phyloP scores from a whole-genome alignment of 2,888 invertebrate genomes.

The Eustalomyia histrio region DNA sequence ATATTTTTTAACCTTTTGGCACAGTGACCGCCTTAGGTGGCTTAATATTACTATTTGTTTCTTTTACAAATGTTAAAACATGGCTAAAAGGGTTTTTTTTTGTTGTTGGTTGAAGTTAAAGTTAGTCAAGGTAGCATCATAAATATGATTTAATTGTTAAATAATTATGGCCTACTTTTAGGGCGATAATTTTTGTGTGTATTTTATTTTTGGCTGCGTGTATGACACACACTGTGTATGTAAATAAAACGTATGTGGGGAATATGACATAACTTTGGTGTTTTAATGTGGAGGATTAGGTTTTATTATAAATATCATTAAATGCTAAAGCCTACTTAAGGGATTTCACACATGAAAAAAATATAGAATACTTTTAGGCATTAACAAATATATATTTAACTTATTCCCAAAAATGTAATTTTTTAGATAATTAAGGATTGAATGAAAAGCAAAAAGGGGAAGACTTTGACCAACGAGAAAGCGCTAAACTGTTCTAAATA shows the following conservation, averaged over 20 bases:
- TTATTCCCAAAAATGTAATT: neutral
- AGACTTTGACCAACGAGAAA: too few relatives aligned
- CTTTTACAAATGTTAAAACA: constrained; percentile 26
- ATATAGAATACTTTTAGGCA: neutral
- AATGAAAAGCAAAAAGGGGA: neutral
- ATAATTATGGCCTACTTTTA: constrained; percentile 26
- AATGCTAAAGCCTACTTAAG: neutral
- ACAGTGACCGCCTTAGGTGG: constrained; percentile 35
- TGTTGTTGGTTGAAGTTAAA: neutral
- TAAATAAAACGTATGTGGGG: neutral
- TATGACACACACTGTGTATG: too few relatives aligned
- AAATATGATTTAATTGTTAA: constrained; percentile 22
- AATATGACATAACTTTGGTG: neutral
- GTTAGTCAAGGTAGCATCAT: constrained; percentile 23
- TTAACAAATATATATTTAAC: neutral
- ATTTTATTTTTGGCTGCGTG: neutral
- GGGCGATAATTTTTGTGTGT: neutral
- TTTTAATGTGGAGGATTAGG: neutral
- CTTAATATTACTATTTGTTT: neutral
- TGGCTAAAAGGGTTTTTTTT: neutral
- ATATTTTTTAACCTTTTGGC: constrained; percentile 37
- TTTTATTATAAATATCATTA: neutral
- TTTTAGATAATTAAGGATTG: neutral
- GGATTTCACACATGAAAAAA: neutral
- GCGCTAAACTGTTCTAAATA: too few relatives aligned